phyloP scores from a whole-genome alignment of 2,888 invertebrate species.

The Dysmachus trigonus region DNA sequence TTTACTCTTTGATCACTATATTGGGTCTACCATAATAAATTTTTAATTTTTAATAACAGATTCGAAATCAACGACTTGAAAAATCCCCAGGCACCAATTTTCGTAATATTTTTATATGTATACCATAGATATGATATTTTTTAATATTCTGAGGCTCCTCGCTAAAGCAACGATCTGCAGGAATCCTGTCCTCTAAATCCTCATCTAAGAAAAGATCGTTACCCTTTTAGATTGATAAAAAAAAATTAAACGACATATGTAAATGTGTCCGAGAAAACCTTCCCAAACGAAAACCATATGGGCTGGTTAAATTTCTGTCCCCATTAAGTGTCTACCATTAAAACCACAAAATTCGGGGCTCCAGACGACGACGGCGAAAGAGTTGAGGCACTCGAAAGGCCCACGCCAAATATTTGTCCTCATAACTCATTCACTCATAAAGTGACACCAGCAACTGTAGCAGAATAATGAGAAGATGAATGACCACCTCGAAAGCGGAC shows the following conservation, averaged over 20 bases:
- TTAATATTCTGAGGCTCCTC: no score
- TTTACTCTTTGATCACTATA: no score
- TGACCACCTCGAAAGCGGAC: slow-evolving; percentile 25
- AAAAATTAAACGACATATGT: not conserved
- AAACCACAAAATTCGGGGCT: slow-evolving; percentile 13
- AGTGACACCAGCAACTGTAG: slow-evolving; percentile 39
- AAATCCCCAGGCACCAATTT: no score
- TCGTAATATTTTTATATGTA: no score
- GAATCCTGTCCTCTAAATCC: not conserved
- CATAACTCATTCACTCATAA: slow-evolving; percentile 31
- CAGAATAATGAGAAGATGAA: slow-evolving; percentile 39
- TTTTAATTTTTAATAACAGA: no score
- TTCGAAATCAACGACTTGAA: no score
- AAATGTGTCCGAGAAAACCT: not conserved
- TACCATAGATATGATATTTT: no score
- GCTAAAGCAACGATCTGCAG: not conserved
- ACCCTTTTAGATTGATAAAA: not conserved
- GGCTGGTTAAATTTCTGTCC: not conserved
- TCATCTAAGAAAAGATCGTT: not conserved
- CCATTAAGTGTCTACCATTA: slow-evolving; percentile 7
- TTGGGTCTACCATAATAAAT: no score
- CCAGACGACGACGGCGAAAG: not conserved
- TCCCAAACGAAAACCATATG: not conserved
- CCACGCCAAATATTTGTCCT: slow-evolving; percentile 38
- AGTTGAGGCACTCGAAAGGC: slow-evolving; percentile 9